Evolutionary conservation across 1,140 invertebrate genomes (phyloP).

Genomic region (Eumeta japonica): DNA sequence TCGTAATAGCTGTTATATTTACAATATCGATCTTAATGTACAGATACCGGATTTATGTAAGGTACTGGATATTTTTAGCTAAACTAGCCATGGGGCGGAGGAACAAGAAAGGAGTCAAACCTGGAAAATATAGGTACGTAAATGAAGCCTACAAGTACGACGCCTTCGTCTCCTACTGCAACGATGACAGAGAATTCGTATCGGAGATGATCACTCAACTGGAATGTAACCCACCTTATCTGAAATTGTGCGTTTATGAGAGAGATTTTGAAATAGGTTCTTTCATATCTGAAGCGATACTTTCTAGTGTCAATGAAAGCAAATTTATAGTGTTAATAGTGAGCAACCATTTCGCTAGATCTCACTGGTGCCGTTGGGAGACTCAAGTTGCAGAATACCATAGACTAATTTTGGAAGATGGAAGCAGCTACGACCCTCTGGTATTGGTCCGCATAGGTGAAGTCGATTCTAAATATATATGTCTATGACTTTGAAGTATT

Average conservation of each 20-base stretch:
- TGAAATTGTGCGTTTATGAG: slow-evolving; percentile 65
- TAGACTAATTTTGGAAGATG: slow-evolving; percentile 53
- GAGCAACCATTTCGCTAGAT: slow-evolving; percentile 64
- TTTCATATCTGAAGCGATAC: slow-evolving; percentile 62
- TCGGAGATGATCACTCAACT: slow-evolving; percentile 57
- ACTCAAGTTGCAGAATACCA: slow-evolving; percentile 62
- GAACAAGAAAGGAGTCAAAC: slow-evolving; percentile 11
- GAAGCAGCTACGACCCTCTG: slow-evolving; percentile 51
- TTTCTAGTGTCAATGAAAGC: slow-evolving; percentile 61
- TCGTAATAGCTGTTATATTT: slow-evolving; percentile 22
- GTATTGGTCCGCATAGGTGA: slow-evolving; percentile 62
- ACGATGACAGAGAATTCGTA: slow-evolving; percentile 63
- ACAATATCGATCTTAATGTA: slow-evolving; percentile 24
- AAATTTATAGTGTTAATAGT: slow-evolving; percentile 64
- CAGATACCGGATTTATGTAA: slow-evolving; percentile 50
- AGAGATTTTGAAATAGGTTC: slow-evolving; percentile 66
- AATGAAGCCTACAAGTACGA: slow-evolving; percentile 59
- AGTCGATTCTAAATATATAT: slow-evolving; percentile 52
- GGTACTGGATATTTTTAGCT: slow-evolving; percentile 59
- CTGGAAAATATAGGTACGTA: no score
- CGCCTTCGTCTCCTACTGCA: slow-evolving; percentile 68
- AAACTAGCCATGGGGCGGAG: slow-evolving; percentile 47
- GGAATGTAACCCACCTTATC: slow-evolving; percentile 56
- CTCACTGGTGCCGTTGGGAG: slow-evolving; percentile 69
- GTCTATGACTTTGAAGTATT: slow-evolving; percentile 60